phyloP scores from a whole-genome alignment of 2,797 vertebrate species.

The Falco concolor region DNA sequence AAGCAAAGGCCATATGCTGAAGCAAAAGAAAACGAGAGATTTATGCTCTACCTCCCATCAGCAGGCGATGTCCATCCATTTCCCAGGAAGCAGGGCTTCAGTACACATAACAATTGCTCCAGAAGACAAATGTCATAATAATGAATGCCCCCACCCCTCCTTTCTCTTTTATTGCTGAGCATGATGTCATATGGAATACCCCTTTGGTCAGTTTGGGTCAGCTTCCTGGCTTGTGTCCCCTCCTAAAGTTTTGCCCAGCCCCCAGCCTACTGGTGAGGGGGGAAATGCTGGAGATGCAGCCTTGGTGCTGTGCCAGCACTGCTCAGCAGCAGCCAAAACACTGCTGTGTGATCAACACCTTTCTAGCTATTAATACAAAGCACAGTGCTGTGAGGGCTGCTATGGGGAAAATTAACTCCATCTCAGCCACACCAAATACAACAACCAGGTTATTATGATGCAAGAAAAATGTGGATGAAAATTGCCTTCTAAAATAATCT shows the following conservation, averaged over 20 bases:
- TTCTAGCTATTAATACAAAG: background rate
- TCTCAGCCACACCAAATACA: background rate
- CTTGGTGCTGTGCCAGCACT: background rate
- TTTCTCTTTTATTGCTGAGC: background rate
- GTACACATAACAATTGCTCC: rapidly evolving
- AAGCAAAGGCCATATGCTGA: background rate
- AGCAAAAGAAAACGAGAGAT: background rate
- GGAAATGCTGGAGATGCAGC: background rate
- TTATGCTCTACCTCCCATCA: background rate
- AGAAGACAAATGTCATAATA: background rate
- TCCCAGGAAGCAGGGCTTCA: background rate
- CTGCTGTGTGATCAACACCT: background rate
- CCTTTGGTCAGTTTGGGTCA: background rate
- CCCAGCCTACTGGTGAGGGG: background rate
- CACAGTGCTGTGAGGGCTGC: too few species aligned
- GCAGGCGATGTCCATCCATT: background rate
- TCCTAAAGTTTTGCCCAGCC: background rate
- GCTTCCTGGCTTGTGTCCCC: background rate
- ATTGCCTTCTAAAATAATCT: background rate
- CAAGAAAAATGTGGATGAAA: background rate
- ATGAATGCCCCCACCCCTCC: background rate
- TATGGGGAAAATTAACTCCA: background rate
- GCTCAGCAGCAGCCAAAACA: background rate
- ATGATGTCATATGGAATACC: background rate
- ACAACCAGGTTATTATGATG: background rate